Evolutionary conservation across 2,888 invertebrate genomes (phyloP), one percentile per base, ranked within the genome.

Genomic region (Diarsia rubi): DNA sequence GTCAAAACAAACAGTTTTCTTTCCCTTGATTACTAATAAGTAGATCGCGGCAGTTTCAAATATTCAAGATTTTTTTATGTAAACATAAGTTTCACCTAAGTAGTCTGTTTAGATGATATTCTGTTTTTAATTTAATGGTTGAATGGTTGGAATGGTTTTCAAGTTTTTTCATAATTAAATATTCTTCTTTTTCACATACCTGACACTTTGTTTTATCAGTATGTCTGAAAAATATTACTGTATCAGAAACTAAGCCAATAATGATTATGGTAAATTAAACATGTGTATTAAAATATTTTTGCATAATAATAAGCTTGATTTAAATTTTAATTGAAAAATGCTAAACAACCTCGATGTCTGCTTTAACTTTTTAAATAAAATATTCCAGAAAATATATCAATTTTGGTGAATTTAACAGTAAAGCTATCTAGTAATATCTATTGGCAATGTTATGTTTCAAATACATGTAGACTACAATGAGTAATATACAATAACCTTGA

Each of bases 1-100:
- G 87, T 89, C 89, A 89, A 88, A 90, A 90, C 89, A 89, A 88
- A 88, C 86, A 85, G 83, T 81, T 74, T 86, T 81, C 81, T 72
- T 81, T 79, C 59, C 47, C 59, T 67, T 81, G 73, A 73, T 68
- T 76, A 79, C 79, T 69, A 66, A 24, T 72, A 68, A 63, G 80
- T 85, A 67, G 77, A 84, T 76, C 67, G 79, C 88, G 88, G 88
- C 83, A 87, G 81, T 79, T 85, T 83, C 66, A 85, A 83, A 83
- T 49, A 31, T 45, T 64, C 6, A 52, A 45, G 31, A 16, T 73
- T 59, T 57, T n/a, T 27, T 19, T 0, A n/a, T 16, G 12, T 57
- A 24, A 21, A 14, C 2, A 21, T 69, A 14, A 1, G 31, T 64
- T 81, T 59, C 19, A 27, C 31, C 21, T 24, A 49, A n/a, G n/a